Evolutionary conservation across 2,797 vertebrate genomes (phyloP).

Genomic region (Lophotriccus pileatus): DNA sequence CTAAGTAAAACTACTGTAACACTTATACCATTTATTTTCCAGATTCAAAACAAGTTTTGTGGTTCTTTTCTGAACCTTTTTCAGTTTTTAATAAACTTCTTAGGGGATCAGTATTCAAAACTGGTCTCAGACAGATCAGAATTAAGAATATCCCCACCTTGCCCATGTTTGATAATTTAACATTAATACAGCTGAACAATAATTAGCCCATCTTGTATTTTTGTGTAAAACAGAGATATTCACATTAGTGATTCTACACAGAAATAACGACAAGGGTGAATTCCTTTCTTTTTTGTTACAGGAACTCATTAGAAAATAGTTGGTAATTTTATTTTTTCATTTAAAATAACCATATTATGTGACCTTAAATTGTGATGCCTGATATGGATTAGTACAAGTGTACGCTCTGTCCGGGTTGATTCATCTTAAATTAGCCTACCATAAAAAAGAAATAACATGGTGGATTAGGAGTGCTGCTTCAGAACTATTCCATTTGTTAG

Average conservation of each 20-base stretch:
- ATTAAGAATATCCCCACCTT: not conserved
- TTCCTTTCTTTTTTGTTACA: slow-evolving; percentile 7
- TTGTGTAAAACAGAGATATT: not conserved
- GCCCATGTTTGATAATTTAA: not conserved
- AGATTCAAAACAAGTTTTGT: not conserved
- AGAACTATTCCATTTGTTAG: not conserved
- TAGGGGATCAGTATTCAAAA: not conserved
- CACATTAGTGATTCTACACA: not conserved
- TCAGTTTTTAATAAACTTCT: not conserved
- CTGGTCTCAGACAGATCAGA: not conserved
- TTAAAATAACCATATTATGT: slow-evolving; percentile 32
- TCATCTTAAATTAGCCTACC: slow-evolving; percentile 52
- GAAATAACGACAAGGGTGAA: not conserved
- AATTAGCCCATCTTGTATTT: not conserved
- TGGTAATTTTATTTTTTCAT: slow-evolving; percentile 48
- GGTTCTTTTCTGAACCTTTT: not conserved
- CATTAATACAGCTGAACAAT: not conserved
- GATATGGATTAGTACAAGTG: slow-evolving; percentile 36
- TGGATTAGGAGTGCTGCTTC: not conserved
- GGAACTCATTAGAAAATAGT: slow-evolving; percentile 19
- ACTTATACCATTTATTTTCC: not conserved
- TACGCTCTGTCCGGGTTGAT: slow-evolving; percentile 30
- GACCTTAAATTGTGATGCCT: slow-evolving; percentile 13
- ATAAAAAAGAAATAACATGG: slow-evolving; percentile 14
- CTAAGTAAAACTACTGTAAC: not conserved